A percentile compares a stretch with the other conserved stretches of the same genome.
Evolutionary conservation across 2,113 vertebrate species (phyloP).

Genomic region (Seriola aureovittata): DNA sequence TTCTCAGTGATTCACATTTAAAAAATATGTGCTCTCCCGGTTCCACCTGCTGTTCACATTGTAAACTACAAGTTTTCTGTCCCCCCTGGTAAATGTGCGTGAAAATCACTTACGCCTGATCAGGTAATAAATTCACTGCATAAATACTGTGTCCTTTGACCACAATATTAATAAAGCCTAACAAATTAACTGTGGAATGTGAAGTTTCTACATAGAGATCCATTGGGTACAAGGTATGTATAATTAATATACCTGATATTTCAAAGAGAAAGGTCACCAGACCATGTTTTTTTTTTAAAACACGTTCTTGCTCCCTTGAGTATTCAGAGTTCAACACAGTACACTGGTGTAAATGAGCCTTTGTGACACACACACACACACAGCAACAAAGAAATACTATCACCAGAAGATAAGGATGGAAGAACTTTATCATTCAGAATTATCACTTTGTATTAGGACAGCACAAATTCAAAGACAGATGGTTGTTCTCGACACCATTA

Average conservation of each 20-base stretch:
- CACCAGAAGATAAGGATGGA: background rate
- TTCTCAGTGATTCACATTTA: background rate
- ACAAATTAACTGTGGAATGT: background rate
- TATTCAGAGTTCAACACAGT: too few species aligned
- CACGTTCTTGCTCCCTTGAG: too few species aligned
- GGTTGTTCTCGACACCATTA: background rate
- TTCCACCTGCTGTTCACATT: constrained; percentile 75
- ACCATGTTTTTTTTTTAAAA: background rate
- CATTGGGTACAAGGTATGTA: background rate
- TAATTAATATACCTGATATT: too few species aligned
- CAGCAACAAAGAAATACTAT: too few species aligned
- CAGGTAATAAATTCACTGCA: background rate
- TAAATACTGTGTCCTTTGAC: background rate
- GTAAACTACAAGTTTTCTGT: constrained; percentile 43
- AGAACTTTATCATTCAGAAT: background rate
- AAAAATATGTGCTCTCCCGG: background rate
- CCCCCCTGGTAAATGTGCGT: background rate
- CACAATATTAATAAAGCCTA: background rate
- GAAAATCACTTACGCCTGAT: background rate
- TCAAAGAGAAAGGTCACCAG: background rate
- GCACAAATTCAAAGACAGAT: background rate
- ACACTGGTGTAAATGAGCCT: too few species aligned
- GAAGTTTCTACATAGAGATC: background rate
- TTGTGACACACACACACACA: too few species aligned
- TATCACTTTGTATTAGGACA: background rate